Percentiles rank a stretch among this genome's conserved stretches.
These are phyloP conservation scores for Rhadinocentrus ornatus DNA, from an alignment of 2,797 vertebrate genomes.

Conservation along the genomic window DNA sequence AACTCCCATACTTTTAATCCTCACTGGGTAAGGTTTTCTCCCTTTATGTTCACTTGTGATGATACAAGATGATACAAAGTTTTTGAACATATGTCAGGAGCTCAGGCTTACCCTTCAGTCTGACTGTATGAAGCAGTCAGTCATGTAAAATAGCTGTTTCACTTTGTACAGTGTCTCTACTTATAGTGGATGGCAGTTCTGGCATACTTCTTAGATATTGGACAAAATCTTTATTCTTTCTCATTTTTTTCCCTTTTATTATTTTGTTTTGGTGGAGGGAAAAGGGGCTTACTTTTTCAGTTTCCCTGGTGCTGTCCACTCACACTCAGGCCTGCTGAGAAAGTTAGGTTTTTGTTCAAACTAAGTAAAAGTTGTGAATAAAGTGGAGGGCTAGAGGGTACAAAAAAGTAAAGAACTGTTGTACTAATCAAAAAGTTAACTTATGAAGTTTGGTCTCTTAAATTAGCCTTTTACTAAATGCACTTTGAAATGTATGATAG, in stretches of 20 bases:
- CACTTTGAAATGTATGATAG: slow-evolving; percentile 88
- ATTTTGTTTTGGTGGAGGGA: background rate
- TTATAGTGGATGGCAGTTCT: slow-evolving; percentile 16
- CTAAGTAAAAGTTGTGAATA: slow-evolving; percentile 53
- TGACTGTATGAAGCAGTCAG: slow-evolving; percentile 39
- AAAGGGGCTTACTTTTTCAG: slow-evolving; percentile 11
- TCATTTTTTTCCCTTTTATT: background rate
- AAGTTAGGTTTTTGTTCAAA: slow-evolving; percentile 61
- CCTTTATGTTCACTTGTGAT: slow-evolving; percentile 11
- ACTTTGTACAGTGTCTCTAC: slow-evolving; percentile 46
- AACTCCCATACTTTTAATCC: slow-evolving; percentile 6
- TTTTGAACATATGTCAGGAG: slow-evolving; percentile 41
- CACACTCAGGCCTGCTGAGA: slow-evolving; percentile 43
- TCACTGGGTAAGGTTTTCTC: slow-evolving; percentile 10
- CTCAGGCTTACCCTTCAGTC: slow-evolving; percentile 49
- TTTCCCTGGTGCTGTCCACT: slow-evolving; percentile 42
- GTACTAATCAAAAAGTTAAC: slow-evolving; percentile 72
- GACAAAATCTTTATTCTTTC: slow-evolving; percentile 12
- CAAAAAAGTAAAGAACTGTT: slow-evolving; percentile 48
- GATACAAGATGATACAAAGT: slow-evolving; percentile 9
- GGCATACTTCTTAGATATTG: slow-evolving; percentile 23
- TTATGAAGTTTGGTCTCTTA: slow-evolving; percentile 79
- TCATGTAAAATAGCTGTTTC: slow-evolving; percentile 40
- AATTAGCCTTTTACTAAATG: slow-evolving; percentile 83
- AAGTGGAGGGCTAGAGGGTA: slow-evolving; percentile 43